A percentile compares a stretch with the other conserved stretches of the same genome.
Conservation (phyloP, 2,888 invertebrate species). For the Diaprepes abbreviatus region DNA sequence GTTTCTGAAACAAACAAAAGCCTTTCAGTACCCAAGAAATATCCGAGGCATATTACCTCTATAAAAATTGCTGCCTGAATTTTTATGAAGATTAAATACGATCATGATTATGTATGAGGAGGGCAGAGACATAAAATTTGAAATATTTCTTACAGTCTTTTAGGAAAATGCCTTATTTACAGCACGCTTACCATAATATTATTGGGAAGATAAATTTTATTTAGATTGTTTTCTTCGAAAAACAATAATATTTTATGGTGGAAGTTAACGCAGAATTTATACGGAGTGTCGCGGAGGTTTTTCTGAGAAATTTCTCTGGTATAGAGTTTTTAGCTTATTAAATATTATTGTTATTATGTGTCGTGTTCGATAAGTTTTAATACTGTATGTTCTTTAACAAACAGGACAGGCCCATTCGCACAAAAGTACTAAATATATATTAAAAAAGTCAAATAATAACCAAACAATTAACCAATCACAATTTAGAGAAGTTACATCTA, state of each 20-base stretch:
- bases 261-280: not conserved
- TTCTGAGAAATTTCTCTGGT: no score
- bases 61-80: conserved; percentile 1
- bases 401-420: no score
- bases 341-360: no score
- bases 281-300: not conserved
- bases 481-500: no score
- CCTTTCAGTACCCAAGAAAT: not conserved
- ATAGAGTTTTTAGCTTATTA: no score
- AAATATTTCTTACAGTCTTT: conserved; percentile 13
- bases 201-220: conserved; percentile 15
- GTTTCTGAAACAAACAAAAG: conserved; percentile 5
- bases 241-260: conserved; percentile 9
- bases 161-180: conserved; percentile 25
- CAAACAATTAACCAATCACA: no score
- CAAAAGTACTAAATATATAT: no score
- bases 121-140: conserved; percentile 18
- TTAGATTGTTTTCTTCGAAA: conserved; percentile 3
- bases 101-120: conserved; percentile 29
- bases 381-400: no score
- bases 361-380: no score
- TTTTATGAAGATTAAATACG: conserved; percentile 21
- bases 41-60: not conserved
- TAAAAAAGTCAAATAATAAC: no score
- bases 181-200: conserved; percentile 4